Conservation (phyloP, 1,140 invertebrate genomes). For the Hylyphantes graminicola region DNA sequence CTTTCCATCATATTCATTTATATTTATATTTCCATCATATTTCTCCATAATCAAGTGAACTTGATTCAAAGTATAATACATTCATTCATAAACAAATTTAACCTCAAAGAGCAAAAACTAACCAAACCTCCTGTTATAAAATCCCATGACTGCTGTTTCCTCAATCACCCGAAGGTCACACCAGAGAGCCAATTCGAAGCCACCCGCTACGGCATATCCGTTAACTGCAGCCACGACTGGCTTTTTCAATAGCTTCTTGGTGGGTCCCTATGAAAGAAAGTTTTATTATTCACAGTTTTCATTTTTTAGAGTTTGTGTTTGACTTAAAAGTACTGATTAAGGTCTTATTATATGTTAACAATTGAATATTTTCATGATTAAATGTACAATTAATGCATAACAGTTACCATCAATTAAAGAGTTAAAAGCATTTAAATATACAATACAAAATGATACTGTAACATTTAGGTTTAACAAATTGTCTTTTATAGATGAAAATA, state of each 20-base stretch:
- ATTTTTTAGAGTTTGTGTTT: not conserved
- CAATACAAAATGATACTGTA: no score
- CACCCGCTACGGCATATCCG: constrained; percentile 89
- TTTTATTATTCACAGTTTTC: not conserved
- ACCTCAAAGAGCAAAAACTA: constrained; percentile 60
- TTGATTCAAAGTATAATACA: no score
- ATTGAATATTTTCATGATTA: no score
- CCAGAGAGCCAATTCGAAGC: constrained; percentile 88
- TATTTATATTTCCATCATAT: no score
- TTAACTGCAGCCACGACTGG: constrained; percentile 85
- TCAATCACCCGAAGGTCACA: constrained; percentile 91
- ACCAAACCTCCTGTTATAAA: constrained; percentile 86
- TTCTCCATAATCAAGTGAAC: no score
- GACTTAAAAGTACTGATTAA: not conserved
- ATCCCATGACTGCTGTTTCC: constrained; percentile 83
- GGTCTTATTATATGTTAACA: no score
- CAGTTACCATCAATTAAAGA: no score
- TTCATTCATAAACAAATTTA: not conserved
- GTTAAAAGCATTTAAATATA: no score
- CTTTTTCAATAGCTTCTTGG: constrained; percentile 78
- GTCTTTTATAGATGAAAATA: no score
- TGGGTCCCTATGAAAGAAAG: constrained; percentile 72
- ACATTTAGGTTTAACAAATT: no score
- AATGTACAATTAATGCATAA: no score
- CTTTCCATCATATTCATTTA: no score